Evolutionary conservation across 2,888 invertebrate species (phyloP).

Genomic region (Sarcophaga caerulescens): DNA sequence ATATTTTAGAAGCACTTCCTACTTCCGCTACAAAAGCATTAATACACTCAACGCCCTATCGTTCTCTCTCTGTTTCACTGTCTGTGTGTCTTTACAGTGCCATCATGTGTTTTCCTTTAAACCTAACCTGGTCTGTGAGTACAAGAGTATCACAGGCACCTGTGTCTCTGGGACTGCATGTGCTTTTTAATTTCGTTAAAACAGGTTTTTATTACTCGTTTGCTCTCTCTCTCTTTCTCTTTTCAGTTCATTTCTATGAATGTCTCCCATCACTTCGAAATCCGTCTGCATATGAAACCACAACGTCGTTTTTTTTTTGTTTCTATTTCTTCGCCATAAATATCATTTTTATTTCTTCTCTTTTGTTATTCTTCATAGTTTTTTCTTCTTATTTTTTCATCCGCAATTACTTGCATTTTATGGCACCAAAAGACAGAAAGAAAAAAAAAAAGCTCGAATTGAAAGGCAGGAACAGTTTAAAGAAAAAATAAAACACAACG

Average conservation of each 20-base stretch:
- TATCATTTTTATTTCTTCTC: background rate
- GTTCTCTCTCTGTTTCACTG: background rate
- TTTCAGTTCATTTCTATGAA: no score
- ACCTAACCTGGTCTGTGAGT: no score
- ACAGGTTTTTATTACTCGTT: background rate
- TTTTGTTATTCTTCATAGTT: background rate
- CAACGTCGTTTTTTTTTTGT: background rate
- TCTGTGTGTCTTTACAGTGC: background rate
- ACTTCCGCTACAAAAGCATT: slow-evolving; percentile 12
- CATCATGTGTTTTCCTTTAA: background rate
- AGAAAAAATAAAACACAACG: slow-evolving; percentile 28
- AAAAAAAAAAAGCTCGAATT: background rate
- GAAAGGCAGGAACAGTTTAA: background rate
- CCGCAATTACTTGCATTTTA: no score
- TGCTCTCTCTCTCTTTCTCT: no score
- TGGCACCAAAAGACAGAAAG: background rate
- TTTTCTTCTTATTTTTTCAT: no score
- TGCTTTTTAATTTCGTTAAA: background rate
- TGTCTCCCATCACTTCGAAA: background rate
- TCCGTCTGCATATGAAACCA: background rate
- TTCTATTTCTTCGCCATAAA: no score
- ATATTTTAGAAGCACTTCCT: slow-evolving; percentile 58
- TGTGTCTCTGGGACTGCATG: background rate
- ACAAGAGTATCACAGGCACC: background rate
- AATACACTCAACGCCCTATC: background rate